Base-by-base conservation (phyloP, 1,140 invertebrate genomes). In the Vollenhovia emeryi region DNA sequence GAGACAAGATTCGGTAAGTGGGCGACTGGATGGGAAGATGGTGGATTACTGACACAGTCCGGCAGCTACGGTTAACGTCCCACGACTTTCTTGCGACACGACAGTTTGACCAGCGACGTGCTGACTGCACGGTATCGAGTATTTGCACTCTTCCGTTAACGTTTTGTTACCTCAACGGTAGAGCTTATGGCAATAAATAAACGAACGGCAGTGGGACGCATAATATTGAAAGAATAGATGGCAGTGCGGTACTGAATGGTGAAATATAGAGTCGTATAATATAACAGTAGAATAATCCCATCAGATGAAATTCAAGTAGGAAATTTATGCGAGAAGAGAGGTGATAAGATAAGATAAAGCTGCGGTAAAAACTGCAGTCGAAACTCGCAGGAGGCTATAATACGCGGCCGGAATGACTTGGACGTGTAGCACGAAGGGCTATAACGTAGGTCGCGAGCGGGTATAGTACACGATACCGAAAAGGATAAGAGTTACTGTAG, bases 21-120 rank as follows among this genome's bases (percentile, higher is more conserved):
- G 64, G 62, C 75, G 40, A 79, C 55, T 7, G 21, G 18, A 9
- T 43, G 66, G 21, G 36, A 76, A 59, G 87, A 69, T 55, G n/a
- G 79, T 75, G 52, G 74, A 40, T 60, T 59, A 27, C 33, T 60
- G 55, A 36, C 33, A 75, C 55, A 62, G 40, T 45, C 59, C 18
- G 24, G 21, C 40, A 62, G 62, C 57, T 11, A 7, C 24, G 24
- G 59, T 62, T 57, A 66, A 45, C 3, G 18, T 30, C 33, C 33
- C 33, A 13, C 15, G 21, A 18, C 21, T 62, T 45, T 62, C 30
- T 57, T 24, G 3, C 50, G 50, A 24, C 24, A 27, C 9, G 13
- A 15, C 24, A 33, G 40, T 36, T 55, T 13, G 3, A 9, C n/a
- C 13, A 24, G 1, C 21, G 36, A 9, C 18, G n/a, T 15, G 50